Evolutionary conservation across 2,113 vertebrate genomes (phyloP).

Genomic region (Percina caprodes): DNA sequence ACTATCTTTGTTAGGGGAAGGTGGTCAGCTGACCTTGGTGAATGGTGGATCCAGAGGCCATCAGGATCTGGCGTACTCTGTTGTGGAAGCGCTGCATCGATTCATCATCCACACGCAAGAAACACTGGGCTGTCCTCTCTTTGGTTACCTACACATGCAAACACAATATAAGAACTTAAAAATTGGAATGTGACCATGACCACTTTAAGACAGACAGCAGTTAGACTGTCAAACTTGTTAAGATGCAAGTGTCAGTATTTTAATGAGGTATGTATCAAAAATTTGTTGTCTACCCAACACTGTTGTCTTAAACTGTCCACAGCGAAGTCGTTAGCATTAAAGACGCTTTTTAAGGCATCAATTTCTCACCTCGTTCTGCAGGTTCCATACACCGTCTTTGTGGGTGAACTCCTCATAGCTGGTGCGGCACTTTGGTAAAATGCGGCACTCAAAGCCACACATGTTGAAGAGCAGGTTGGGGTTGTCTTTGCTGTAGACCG

Average conservation of each 20-base stretch:
- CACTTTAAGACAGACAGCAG: background rate
- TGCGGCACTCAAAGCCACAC: constrained; percentile 99
- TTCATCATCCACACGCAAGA: constrained; percentile 97
- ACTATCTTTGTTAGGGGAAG: background rate
- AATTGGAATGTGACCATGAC: background rate
- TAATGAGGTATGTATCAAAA: background rate
- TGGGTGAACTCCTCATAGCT: constrained; percentile 99
- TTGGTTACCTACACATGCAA: constrained; percentile 91
- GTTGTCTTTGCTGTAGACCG: constrained; percentile 99
- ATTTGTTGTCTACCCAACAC: background rate
- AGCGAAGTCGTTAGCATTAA: accelerated
- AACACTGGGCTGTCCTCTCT: constrained; percentile 98
- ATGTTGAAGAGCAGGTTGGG: constrained; percentile 99
- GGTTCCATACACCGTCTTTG: constrained; percentile 98
- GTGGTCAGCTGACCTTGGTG: constrained; percentile 88
- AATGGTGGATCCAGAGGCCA: constrained; percentile 99
- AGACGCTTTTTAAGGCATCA: background rate
- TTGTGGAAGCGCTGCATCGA: constrained; percentile 99
- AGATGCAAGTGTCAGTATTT: background rate
- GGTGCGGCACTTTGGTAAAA: constrained; percentile 98
- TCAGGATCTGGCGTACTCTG: constrained; percentile 97
- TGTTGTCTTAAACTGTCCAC: background rate
- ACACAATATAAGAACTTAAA: background rate
- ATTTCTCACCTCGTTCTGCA: constrained; percentile 93
- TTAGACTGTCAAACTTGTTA: too few species aligned